phyloP scores from a whole-genome alignment of 2,113 vertebrate genomes.

The Orycteropus afer region DNA sequence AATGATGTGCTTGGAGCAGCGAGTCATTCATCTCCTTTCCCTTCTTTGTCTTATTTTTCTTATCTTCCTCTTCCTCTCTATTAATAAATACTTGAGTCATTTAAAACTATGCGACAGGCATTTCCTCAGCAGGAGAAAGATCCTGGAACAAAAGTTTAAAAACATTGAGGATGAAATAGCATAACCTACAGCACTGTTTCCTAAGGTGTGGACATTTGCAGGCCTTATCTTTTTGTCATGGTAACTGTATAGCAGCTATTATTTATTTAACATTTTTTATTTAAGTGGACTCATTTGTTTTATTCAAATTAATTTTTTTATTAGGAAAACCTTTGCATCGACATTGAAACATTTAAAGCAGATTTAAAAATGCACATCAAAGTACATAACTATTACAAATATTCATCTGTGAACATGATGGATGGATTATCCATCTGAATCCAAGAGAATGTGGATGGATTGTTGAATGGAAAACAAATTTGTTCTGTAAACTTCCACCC shows the following conservation, averaged over 20 bases:
- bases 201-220: not conserved
- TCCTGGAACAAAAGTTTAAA: conserved; percentile 59
- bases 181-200: not conserved
- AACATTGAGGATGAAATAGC: conserved; percentile 41
- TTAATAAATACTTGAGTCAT: conserved; percentile 69
- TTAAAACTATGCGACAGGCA: conserved; percentile 73
- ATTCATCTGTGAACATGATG: too few species aligned
- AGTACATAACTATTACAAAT: not conserved
- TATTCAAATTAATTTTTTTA: not conserved
- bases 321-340: not conserved
- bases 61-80: conserved; percentile 76
- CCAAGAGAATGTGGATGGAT: too few species aligned
- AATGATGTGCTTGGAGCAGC: not conserved
- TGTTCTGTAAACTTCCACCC: too few species aligned
- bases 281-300: not conserved
- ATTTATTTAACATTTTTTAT: not conserved
- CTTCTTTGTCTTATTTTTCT: conserved; percentile 75
- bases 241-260: not conserved
- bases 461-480: too few species aligned
- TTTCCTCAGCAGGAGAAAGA: conserved; percentile 72
- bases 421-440: too few species aligned
- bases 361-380: not conserved
- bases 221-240: not conserved
- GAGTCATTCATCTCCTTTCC: conserved; percentile 63
- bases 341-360: not conserved